phyloP scores from a whole-genome alignment of 1,140 invertebrate genomes.

The Sitodiplosis mosellana region DNA sequence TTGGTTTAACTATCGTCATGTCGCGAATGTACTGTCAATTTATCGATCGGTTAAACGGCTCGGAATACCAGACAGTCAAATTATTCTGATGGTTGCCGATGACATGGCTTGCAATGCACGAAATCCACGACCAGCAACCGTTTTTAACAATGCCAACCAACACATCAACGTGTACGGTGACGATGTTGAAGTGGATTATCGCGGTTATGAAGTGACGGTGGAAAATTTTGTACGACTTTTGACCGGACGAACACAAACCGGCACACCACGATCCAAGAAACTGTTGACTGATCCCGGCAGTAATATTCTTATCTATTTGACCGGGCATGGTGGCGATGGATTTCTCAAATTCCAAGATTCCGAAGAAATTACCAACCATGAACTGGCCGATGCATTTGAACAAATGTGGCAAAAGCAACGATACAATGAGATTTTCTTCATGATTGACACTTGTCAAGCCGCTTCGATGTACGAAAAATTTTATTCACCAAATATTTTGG shows the following conservation, averaged over 20 bases:
- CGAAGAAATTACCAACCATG: slow-evolving; percentile 97
- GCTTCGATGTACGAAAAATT: slow-evolving; percentile 97
- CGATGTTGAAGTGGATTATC: slow-evolving; percentile 98
- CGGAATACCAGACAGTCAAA: slow-evolving; percentile 92
- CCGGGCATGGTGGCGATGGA: slow-evolving; percentile 95
- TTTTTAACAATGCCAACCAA: slow-evolving; percentile 96
- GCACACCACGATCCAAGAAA: slow-evolving; percentile 87
- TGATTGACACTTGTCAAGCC: slow-evolving; percentile 98
- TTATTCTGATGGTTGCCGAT: slow-evolving; percentile 97
- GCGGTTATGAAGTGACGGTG: slow-evolving; percentile 95
- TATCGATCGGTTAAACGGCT: slow-evolving; percentile 94
- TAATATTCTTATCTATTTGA: slow-evolving; percentile 94
- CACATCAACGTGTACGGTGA: slow-evolving; percentile 98
- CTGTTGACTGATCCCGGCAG: slow-evolving; percentile 91
- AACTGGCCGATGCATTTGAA: slow-evolving; percentile 94
- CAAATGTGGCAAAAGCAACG: slow-evolving; percentile 99
- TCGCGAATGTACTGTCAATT: slow-evolving; percentile 95
- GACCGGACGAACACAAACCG: slow-evolving; percentile 75
- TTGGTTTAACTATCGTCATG: slow-evolving; percentile 99
- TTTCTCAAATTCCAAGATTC: slow-evolving; percentile 99
- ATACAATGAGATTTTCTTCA: slow-evolving; percentile 96
- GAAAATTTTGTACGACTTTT: slow-evolving; percentile 95
- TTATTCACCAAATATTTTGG: slow-evolving; percentile 95
- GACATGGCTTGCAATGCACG: slow-evolving; percentile 98
- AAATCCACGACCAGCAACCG: slow-evolving; percentile 93